These are phyloP conservation scores for Ophion slaviceki DNA, from an alignment of 2,888 invertebrate genomes.

Conservation along the genomic window DNA sequence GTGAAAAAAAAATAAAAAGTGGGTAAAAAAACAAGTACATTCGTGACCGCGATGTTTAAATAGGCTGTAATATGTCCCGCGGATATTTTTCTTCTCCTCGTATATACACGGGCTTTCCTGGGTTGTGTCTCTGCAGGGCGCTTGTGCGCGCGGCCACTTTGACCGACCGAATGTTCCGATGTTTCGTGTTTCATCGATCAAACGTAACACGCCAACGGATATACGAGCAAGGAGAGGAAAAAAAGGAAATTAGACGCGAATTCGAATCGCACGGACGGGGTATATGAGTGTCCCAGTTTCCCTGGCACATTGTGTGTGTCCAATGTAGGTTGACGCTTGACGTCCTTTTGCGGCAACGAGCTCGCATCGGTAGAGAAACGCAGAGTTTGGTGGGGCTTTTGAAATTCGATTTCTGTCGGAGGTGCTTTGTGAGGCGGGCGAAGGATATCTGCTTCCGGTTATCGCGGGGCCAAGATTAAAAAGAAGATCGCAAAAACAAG, in stretches of 20 bases:
- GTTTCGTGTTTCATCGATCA: conserved; percentile 49
- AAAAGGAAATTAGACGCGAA: conserved; percentile 29
- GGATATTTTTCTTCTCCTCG: conserved; percentile 57
- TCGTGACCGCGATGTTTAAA: conserved; percentile 51
- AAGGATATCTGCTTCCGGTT: background rate
- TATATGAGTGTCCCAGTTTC: conserved; percentile 35
- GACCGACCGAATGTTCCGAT: conserved; percentile 28
- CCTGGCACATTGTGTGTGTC: background rate
- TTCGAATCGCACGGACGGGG: conserved; percentile 14
- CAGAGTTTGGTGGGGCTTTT: background rate
- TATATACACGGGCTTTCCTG: background rate
- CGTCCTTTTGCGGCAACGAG: background rate
- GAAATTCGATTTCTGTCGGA: background rate
- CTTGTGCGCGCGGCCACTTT: conserved; percentile 28
- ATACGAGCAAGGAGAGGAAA: background rate
- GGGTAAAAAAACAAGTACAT: conserved; percentile 7
- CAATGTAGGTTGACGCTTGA: background rate
- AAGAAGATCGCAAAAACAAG: too few species aligned
- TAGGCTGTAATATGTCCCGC: conserved; percentile 51
- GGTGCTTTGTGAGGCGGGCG: background rate
- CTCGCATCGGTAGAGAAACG: background rate
- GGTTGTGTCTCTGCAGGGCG: background rate
- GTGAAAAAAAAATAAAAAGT: background rate
- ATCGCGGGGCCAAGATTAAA: background rate
- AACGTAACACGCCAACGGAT: conserved; percentile 30